A percentile compares a stretch with the other conserved stretches of the same genome.
Conservation (phyloP, 2,797 vertebrate species). For the Eurystomus glaucurus region DNA sequence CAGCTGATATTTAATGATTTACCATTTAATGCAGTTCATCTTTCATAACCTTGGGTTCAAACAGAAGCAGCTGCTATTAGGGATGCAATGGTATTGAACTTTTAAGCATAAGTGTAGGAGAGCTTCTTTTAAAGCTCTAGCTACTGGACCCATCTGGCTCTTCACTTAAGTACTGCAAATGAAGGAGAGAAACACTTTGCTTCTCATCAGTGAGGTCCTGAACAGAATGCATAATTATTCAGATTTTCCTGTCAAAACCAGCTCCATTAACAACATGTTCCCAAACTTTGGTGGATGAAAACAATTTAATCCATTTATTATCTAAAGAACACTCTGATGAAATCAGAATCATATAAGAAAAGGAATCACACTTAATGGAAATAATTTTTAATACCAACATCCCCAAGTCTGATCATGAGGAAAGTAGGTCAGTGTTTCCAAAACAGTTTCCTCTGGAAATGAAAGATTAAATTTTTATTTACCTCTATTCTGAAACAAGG, state of each 20-base stretch:
- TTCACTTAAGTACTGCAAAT: conserved; percentile 59
- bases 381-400: conserved; percentile 20
- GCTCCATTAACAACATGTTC: conserved; percentile 15
- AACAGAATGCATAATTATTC: conserved; percentile 72
- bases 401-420: background rate
- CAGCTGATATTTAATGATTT: conserved; percentile 81
- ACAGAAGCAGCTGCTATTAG: conserved; percentile 77
- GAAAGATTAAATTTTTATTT: background rate
- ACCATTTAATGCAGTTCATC: conserved; percentile 78
- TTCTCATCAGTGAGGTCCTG: conserved; percentile 57
- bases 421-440: conserved; percentile 25
- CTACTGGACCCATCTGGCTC: conserved; percentile 64
- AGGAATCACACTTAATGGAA: background rate
- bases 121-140: conserved; percentile 58
- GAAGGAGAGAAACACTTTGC: conserved; percentile 65
- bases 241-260: conserved; percentile 63
- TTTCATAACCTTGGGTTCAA: conserved; percentile 80
- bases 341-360: background rate
- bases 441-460: conserved; percentile 4
- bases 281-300: conserved; percentile 32
- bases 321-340: conserved; percentile 21
- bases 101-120: conserved; percentile 63
- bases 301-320: conserved; percentile 42
- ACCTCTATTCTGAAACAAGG: background rate
- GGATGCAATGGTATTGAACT: conserved; percentile 71